A percentile compares a stretch with the other conserved stretches of the same genome.
Evolutionary conservation across 2,797 vertebrate species (phyloP).

Genomic region (Karalla daura): DNA sequence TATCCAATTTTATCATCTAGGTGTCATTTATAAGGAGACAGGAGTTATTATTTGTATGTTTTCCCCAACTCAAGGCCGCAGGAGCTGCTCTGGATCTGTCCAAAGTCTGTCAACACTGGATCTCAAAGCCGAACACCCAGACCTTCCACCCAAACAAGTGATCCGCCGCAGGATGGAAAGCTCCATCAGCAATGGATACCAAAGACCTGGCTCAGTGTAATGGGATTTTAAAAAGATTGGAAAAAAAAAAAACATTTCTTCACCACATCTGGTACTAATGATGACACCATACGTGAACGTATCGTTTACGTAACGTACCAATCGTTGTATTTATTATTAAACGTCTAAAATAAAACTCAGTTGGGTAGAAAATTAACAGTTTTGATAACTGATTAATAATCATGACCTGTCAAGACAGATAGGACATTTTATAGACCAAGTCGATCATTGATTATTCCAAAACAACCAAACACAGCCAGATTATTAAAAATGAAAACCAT

Average conservation of each 20-base stretch:
- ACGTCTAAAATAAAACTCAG: neutral
- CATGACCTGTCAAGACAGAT: neutral
- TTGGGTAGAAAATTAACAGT: neutral
- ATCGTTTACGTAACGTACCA: too few species aligned
- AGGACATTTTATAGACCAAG: neutral
- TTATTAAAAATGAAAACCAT: neutral
- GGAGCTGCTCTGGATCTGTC: constrained; percentile 90
- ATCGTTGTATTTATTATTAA: neutral
- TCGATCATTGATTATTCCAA: neutral
- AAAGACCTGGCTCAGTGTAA: constrained; percentile 97
- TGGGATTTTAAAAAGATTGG: neutral
- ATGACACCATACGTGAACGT: neutral
- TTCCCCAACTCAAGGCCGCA: constrained; percentile 84
- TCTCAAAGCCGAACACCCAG: constrained; percentile 86
- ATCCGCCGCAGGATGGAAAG: constrained; percentile 68
- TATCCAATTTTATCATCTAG: constrained; percentile 16
- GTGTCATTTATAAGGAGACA: constrained; percentile 14
- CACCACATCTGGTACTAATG: neutral
- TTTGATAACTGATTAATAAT: neutral
- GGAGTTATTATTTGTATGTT: constrained; percentile 20
- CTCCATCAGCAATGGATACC: constrained; percentile 92
- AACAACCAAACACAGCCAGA: too few species aligned
- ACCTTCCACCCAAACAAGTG: constrained; percentile 90
- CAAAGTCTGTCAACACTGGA: constrained; percentile 90
- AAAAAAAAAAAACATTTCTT: neutral